Conservation (phyloP, 2,113 vertebrate genomes). For the Vanacampus margaritifer region DNA sequence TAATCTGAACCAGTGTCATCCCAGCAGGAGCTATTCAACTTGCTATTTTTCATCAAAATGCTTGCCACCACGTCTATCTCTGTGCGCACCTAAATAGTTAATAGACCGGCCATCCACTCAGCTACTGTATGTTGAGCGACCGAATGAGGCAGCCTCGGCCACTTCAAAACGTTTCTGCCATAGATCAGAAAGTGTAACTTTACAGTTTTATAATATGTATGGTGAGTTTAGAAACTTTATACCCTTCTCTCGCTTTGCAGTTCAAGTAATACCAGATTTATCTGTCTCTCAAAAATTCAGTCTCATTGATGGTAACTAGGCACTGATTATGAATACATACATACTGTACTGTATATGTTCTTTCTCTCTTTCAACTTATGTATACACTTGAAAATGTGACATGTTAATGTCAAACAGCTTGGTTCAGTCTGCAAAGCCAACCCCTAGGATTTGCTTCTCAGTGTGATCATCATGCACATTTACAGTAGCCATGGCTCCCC, state of each 20-base stretch:
- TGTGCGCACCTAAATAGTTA: conserved; percentile 75
- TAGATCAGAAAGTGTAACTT: conserved; percentile 68
- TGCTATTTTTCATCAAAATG: conserved; percentile 72
- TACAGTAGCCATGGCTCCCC: too few species aligned
- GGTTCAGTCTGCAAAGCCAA: not conserved
- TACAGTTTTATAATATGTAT: conserved; percentile 70
- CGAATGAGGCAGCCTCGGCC: conserved; percentile 23
- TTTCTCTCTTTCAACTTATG: not conserved
- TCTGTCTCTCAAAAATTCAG: conserved; percentile 36
- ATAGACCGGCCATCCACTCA: conserved; percentile 63
- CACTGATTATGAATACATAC: not conserved
- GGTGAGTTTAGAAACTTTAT: conserved; percentile 70
- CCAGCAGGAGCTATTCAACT: conserved; percentile 50
- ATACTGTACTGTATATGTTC: not conserved
- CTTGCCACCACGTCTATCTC: conserved; percentile 65
- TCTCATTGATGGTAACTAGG: not conserved
- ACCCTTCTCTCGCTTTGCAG: conserved; percentile 64
- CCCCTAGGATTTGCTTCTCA: not conserved
- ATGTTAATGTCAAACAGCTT: too few species aligned
- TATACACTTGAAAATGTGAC: not conserved
- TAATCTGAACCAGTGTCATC: conserved; percentile 67
- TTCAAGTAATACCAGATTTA: conserved; percentile 55
- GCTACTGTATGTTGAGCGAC: conserved; percentile 58
- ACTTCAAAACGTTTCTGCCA: conserved; percentile 68
- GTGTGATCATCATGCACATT: not conserved